Evolutionary conservation across 92 coral and sea anemone species (phyloP).

Genomic region (Actinernus sp.): DNA sequence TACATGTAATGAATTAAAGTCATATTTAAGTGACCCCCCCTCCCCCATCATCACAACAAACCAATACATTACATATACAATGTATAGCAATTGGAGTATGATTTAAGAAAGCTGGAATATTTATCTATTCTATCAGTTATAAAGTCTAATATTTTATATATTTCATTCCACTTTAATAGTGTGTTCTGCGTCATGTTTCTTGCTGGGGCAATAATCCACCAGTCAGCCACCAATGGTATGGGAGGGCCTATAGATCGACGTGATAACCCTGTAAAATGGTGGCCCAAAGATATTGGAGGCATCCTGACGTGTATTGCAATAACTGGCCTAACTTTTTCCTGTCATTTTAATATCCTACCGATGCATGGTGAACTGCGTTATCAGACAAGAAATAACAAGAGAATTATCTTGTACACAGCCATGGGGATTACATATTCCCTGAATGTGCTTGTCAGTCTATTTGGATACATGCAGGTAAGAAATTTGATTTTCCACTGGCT

Average conservation of each 20-base stretch:
- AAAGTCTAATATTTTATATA: too few species aligned
- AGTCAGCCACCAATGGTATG: slow-evolving; percentile 48
- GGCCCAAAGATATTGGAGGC: slow-evolving; percentile 82
- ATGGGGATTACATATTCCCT: slow-evolving; percentile 75
- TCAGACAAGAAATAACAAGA: slow-evolving; percentile 81
- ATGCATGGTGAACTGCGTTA: slow-evolving; percentile 86
- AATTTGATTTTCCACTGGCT: too few species aligned
- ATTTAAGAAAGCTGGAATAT: too few species aligned
- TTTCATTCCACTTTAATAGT: too few species aligned
- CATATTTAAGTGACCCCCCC: too few species aligned
- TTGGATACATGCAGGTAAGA: slow-evolving; percentile 84
- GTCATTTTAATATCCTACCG: slow-evolving; percentile 90
- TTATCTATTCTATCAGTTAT: background rate
- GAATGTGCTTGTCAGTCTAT: slow-evolving; percentile 79
- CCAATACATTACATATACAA: too few species aligned
- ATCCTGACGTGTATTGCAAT: slow-evolving; percentile 73
- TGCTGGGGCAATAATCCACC: slow-evolving; percentile 66
- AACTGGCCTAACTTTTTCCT: slow-evolving; percentile 79
- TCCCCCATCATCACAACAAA: too few species aligned
- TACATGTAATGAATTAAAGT: too few species aligned
- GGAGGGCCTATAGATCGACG: slow-evolving; percentile 66
- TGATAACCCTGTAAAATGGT: slow-evolving; percentile 75
- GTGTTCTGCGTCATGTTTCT: slow-evolving; percentile 81
- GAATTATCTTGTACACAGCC: slow-evolving; percentile 82
- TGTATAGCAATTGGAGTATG: too few species aligned